Evolutionary conservation across 2,888 invertebrate species (phyloP), one percentile per base, ranked within the genome.

Genomic region (Lycia hirtaria): DNA sequence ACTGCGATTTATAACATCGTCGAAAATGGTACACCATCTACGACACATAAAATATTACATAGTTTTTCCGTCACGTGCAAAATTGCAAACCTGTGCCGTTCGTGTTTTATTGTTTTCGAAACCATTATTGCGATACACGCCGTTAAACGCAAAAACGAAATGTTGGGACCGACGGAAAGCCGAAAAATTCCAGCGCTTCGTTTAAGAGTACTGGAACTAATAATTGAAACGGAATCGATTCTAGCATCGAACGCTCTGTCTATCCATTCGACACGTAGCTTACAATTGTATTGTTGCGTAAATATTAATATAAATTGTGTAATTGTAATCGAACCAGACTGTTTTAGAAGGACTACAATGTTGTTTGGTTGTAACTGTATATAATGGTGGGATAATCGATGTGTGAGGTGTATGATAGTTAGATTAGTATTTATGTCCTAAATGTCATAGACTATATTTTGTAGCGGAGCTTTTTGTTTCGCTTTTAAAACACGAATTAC

Each of bases 81-180:
- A 76, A 73, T 74, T 65, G 73, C 72, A 72, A 72, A 75, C 72
- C 72, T 73, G 73, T 71, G 68, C 62, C 63, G 60, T 66, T 70
- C 71, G 73, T 69, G 69, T 78, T 83, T 80, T 78, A 83, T 83
- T 84, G 78, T 84, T 79, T 76, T 75, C 78, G 74, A 71, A 65
- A 75, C 78, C 78, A 80, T 85, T 83, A 79, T 63, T 62, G 45
- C 81, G 83, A 79, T 75, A 80, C 84, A 81, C 79, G 71, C 75
- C 82, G 82, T 81, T 85, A 74, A 81, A 81, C 81, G 69, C 76
- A 74, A 81, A 84, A 81, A 80, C 74, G 69, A 73, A 74, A 32
- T 19, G 44, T 43, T 51, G 77, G 68, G 60, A 59, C 67, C 68
- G 68, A 67, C 69, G 65, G 70, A 67, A 72, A 74, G 70, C 72